phyloP scores from a whole-genome alignment of 2,888 invertebrate genomes.

The Apodemia mormo region DNA sequence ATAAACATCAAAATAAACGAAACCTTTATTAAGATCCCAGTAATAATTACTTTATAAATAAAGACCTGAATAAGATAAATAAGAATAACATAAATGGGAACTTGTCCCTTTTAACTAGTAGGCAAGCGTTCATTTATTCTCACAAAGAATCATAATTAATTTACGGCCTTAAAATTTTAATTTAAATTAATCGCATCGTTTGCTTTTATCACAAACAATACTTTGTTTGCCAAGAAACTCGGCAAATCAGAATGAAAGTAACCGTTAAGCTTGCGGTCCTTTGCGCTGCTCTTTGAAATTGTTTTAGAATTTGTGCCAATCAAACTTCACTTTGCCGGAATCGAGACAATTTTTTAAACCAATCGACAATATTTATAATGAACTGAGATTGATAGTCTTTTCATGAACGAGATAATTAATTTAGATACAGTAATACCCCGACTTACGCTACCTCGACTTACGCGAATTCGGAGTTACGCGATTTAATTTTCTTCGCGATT shows the following conservation, averaged over 20 bases:
- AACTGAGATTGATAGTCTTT: too few species aligned
- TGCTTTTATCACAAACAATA: not conserved
- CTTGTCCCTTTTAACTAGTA: not conserved
- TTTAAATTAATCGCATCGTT: not conserved
- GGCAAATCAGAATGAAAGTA: not conserved
- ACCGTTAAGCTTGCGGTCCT: constrained; percentile 10
- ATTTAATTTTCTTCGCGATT: too few species aligned
- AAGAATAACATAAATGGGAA: not conserved
- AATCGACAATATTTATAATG: too few species aligned
- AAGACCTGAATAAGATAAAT: too few species aligned
- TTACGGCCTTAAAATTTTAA: not conserved
- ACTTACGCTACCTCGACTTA: too few species aligned
- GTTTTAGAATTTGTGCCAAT: constrained; percentile 2
- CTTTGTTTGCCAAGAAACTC: constrained; percentile 5
- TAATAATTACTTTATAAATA: too few species aligned
- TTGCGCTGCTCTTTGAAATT: constrained; percentile 6
- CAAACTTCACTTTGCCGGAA: not conserved
- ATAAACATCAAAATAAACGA: too few species aligned
- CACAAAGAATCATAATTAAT: not conserved
- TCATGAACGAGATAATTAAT: too few species aligned
- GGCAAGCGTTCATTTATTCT: not conserved
- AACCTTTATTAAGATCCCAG: too few species aligned
- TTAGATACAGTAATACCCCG: too few species aligned
- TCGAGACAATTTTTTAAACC: not conserved
- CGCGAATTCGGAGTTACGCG: too few species aligned